Percentiles rank a stretch among this genome's conserved stretches.
These are phyloP conservation scores for Papilio xuthus DNA, from an alignment of 1,140 invertebrate species.

Conservation along the genomic window DNA sequence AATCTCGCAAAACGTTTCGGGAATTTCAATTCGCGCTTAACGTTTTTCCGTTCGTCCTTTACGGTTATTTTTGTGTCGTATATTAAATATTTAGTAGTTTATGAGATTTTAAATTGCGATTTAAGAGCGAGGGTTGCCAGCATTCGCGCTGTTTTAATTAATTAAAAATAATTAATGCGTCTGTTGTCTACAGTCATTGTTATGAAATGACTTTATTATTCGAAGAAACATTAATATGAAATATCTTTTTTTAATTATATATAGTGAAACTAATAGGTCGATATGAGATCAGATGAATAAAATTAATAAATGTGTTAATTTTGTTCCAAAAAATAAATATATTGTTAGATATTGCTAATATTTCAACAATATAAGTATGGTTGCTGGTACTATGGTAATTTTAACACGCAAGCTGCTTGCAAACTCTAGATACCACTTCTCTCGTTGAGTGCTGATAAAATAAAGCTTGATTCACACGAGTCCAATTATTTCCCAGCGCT, in stretches of 20 bases:
- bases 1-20: slow-evolving; percentile 78
- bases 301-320: too few species aligned
- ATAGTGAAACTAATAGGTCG: too few species aligned
- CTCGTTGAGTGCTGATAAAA: slow-evolving; percentile 42
- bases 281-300: too few species aligned
- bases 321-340: too few species aligned
- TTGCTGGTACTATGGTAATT: not conserved
- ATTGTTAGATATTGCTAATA: too few species aligned
- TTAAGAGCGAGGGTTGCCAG: slow-evolving; percentile 14
- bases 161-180: slow-evolving; percentile 30
- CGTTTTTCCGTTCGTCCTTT: slow-evolving; percentile 53
- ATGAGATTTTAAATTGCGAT: slow-evolving; percentile 24
- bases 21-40: slow-evolving; percentile 78
- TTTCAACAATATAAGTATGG: too few species aligned
- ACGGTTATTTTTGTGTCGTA: slow-evolving; percentile 47
- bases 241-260: not conserved
- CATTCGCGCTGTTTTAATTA: not conserved
- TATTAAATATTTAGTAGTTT: slow-evolving; percentile 54
- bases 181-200: not conserved
- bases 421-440: not conserved
- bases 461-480: slow-evolving; percentile 40
- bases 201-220: not conserved
- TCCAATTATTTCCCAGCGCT: slow-evolving; percentile 38
- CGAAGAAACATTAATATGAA: not conserved
- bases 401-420: not conserved